Evolutionary conservation across 2,113 vertebrate genomes (phyloP), one percentile per base, ranked within the genome.

Genomic region (Gadus macrocephalus): DNA sequence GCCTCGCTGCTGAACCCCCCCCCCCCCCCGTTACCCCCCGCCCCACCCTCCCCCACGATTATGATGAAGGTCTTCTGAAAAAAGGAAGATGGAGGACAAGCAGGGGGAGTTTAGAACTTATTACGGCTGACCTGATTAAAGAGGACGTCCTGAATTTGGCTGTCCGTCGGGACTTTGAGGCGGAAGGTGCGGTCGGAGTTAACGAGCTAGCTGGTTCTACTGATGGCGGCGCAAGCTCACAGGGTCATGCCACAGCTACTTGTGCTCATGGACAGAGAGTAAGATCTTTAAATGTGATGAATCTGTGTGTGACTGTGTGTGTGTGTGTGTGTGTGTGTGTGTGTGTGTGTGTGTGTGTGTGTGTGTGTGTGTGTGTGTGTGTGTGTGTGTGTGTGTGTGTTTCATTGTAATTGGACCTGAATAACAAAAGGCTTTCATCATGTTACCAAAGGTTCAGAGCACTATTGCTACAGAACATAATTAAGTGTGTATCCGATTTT

Each of bases 31-130:
- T 35, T 4, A 35, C 3, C 31, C 28, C 31, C 31, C 2, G 49
- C 53, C 66, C 61, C 56, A 25, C 64, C 16, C 64, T 25, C 64
- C 35, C 64, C 28, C 64, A 76, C 77, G 76, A 81, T 85, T 83
- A 88, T 81, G 76, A 88, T 80, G 77, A 85, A 83, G 83, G 76
- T 78, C 78, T 79, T 55, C 20, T 72, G 28, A n/a, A 69, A 59
- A 70, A 83, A 81, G 53, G 15, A 66, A 15, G 15, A 56, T 66
- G 56, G 62, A 60, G 31, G 31, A 35, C 31, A 35, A 5, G 31
- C 31, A 35, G 68, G 62, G 78, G 79, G 71, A 75, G 69, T 65
- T 79, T 66, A 62, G 67, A 75, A 78, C 69, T 69, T 80, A 35
- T 35, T 35, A 35, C 6, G 31, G 3, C 6, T 35, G 31, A 35